These are phyloP conservation scores for Crambe crambe DNA, from an alignment of 37 sponge, comb jelly and placozoan genomes.

Conservation along the genomic window DNA sequence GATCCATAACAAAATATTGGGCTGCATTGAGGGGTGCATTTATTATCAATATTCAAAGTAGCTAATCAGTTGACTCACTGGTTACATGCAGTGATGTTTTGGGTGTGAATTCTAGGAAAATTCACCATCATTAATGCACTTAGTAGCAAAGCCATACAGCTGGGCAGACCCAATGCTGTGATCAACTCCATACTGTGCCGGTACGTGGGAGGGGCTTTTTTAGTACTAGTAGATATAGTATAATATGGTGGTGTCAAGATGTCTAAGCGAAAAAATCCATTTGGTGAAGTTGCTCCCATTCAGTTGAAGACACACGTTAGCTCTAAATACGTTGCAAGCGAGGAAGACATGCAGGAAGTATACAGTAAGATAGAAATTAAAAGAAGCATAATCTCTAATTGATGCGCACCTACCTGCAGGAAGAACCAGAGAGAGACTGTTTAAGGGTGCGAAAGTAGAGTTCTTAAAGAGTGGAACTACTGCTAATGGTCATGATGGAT, in stretches of 20 bases:
- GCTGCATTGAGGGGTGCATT: no score
- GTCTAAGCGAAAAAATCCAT: constrained; percentile 74
- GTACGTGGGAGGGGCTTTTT: not conserved
- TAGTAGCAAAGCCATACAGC: no score
- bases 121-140: no score
- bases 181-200: not conserved
- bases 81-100: no score
- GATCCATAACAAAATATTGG: no score
- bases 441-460: constrained; percentile 27
- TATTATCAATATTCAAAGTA: no score
- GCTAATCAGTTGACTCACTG: no score
- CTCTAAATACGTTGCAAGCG: constrained; percentile 51
- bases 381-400: not conserved
- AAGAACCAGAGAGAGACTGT: constrained; percentile 30
- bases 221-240: not conserved
- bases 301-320: constrained; percentile 75
- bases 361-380: constrained; percentile 20
- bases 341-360: constrained; percentile 57
- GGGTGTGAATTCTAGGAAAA: no score
- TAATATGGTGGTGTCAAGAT: no score
- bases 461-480: not conserved
- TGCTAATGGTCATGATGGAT: not conserved
- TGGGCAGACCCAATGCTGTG: no score
- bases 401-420: constrained; percentile 2
- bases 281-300: constrained; percentile 48